These are phyloP conservation scores for Orthosia gracilis DNA, from an alignment of 2,888 invertebrate genomes.

Conservation along the genomic window DNA sequence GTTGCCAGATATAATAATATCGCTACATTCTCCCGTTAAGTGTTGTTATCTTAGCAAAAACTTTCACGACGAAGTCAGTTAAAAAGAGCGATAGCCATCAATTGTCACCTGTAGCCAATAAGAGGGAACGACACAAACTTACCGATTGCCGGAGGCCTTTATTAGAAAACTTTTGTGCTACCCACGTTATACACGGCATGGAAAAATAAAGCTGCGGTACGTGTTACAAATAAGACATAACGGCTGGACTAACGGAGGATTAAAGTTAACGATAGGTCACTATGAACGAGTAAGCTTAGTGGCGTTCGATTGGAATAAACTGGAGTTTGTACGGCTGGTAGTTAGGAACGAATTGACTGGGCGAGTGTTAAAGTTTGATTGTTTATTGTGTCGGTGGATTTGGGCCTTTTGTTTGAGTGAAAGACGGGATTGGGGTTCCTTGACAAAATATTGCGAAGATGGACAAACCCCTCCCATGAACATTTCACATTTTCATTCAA, in stretches of 20 bases:
- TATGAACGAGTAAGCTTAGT: slow-evolving; percentile 52
- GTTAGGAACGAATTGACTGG: slow-evolving; percentile 56
- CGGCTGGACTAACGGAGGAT: slow-evolving; percentile 73
- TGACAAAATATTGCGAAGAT: background rate
- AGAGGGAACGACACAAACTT: slow-evolving; percentile 83
- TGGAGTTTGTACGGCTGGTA: slow-evolving; percentile 52
- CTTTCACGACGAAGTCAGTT: slow-evolving; percentile 82
- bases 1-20: slow-evolving; percentile 61
- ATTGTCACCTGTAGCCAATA: slow-evolving; percentile 90
- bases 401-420: background rate
- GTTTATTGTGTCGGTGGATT: slow-evolving; percentile 41
- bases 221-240: slow-evolving; percentile 89
- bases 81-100: slow-evolving; percentile 88
- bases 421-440: background rate
- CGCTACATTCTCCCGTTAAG: slow-evolving; percentile 67
- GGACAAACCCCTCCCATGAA: background rate
- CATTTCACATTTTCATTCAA: background rate
- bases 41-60: slow-evolving; percentile 68
- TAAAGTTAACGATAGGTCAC: slow-evolving; percentile 66
- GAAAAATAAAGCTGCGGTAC: slow-evolving; percentile 88
- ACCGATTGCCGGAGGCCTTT: slow-evolving; percentile 86
- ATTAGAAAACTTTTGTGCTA: slow-evolving; percentile 88
- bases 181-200: slow-evolving; percentile 77
- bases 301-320: slow-evolving; percentile 61
- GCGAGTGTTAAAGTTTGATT: slow-evolving; percentile 44